Evolutionary conservation across 2,113 vertebrate species (phyloP).

Genomic region (Pterocles burchelli): DNA sequence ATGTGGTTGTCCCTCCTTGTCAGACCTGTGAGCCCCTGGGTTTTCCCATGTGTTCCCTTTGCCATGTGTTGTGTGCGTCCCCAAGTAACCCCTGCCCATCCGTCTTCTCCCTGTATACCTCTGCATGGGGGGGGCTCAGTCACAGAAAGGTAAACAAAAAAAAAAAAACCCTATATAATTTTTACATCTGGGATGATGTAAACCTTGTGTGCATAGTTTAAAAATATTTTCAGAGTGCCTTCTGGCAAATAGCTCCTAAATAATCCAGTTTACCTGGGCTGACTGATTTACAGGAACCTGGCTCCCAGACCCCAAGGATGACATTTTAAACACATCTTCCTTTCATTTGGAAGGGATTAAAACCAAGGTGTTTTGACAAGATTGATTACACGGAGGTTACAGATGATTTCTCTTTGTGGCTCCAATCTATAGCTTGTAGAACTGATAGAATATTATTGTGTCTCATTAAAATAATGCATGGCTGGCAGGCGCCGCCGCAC

Average conservation of each 20-base stretch:
- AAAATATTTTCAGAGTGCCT: not conserved
- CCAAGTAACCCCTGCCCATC: accelerated
- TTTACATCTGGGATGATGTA: not conserved
- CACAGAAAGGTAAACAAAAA: not conserved
- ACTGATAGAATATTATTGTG: not conserved
- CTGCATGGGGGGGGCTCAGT: accelerated
- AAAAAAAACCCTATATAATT: not conserved
- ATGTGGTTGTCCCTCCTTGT: accelerated
- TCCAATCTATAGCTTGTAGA: slow-evolving; percentile 37
- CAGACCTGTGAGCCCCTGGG: not conserved
- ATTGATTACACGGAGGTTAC: slow-evolving; percentile 30
- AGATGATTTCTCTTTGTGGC: slow-evolving; percentile 19
- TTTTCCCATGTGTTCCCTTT: accelerated
- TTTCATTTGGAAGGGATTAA: slow-evolving; percentile 65
- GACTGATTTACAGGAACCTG: slow-evolving; percentile 42
- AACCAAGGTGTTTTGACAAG: slow-evolving; percentile 57
- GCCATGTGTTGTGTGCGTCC: accelerated
- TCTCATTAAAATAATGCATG: slow-evolving; percentile 6
- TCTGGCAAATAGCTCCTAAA: slow-evolving; percentile 34
- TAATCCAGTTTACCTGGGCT: not conserved
- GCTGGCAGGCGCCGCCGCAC: not conserved
- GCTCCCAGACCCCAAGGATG: slow-evolving; percentile 54
- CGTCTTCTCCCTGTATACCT: accelerated
- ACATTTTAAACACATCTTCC: slow-evolving; percentile 55
- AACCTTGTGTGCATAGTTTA: not conserved